Base-by-base conservation (phyloP, 1,140 invertebrate species). In the Nixonia krombeini region DNA sequence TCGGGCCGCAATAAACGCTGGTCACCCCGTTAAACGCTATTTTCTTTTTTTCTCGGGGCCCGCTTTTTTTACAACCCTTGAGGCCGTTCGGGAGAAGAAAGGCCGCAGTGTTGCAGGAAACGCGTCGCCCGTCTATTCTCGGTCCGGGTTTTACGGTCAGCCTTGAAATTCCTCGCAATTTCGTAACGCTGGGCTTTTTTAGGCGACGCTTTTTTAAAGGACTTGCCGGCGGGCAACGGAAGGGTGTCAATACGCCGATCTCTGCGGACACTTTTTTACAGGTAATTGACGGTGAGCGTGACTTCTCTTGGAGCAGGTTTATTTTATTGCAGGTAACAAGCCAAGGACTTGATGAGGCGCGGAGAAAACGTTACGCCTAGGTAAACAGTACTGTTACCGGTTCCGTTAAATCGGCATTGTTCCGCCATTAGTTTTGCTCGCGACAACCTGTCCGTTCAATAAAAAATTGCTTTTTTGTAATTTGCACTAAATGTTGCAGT, bases 31-130 rank as follows among this genome's bases (percentile, higher is more conserved):
- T 80, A 74, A 79, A 78, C 71, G 50, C 42, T 74, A n/a, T n/a
- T n/a, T n/a, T n/a, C n/a, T n/a, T n/a, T n/a, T 79, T 79, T 69
- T 76, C 72, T 59, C 7, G n/a, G 45, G 51, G 58, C 33, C 44
- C 61, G 59, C 52, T 51, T 57, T 70, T 77, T 79, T 79, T 78
- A 81, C 76, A 83, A 83, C 79, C 78, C 81, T 83, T 81, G 71
- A 78, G 56, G 64, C 59, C 46, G 42, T 15, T 29, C 25, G 18
- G 65, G 50, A 70, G 51, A 45, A 62, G 71, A 75, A 77, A 72
- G 74, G 75, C 79, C 77, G 58, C 75, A 73, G 72, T 82, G 73
- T 84, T 84, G 75, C 75, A 83, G 82, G 83, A 85, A 85, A 70
- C 58, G 70, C 53, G 42, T 58, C 49, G 55, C 57, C 67, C 44